Percentiles rank a stretch among this genome's conserved stretches.
These are phyloP conservation scores for Anoplophora glabripennis DNA, from an alignment of 1,140 invertebrate species.

Conservation along the genomic window DNA sequence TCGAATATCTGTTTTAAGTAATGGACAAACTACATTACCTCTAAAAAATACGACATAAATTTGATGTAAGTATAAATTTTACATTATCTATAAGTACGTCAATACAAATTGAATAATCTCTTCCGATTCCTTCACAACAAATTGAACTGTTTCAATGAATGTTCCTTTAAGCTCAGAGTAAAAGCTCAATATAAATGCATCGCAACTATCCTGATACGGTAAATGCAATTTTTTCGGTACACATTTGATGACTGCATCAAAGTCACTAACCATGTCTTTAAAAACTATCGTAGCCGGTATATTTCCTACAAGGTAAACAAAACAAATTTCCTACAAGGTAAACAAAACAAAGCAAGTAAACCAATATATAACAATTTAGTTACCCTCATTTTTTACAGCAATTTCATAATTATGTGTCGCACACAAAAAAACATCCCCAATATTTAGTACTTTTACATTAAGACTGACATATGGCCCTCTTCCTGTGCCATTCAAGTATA, in stretches of 20 bases:
- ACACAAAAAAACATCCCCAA: constrained; percentile 29
- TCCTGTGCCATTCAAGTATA: constrained; percentile 31
- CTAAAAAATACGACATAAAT: constrained; percentile 32
- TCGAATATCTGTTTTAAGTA: constrained; percentile 42
- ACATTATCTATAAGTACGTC: constrained; percentile 22
- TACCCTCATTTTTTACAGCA: constrained; percentile 23
- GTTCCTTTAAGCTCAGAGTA: constrained; percentile 26
- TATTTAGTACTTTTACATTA: constrained; percentile 29
- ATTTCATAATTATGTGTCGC: constrained; percentile 34
- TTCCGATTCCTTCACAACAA: constrained; percentile 33
- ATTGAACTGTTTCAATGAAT: constrained; percentile 38
- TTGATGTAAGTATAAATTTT: background rate
- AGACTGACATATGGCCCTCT: constrained; percentile 30
- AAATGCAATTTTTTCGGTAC: constrained; percentile 21
- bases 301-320: constrained; percentile 25
- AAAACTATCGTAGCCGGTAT: constrained; percentile 38
- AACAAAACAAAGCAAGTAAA: background rate
- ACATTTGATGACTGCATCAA: constrained; percentile 31
- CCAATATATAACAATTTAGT: background rate
- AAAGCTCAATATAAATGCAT: constrained; percentile 31
- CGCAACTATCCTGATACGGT: constrained; percentile 16
- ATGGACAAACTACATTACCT: constrained; percentile 48
- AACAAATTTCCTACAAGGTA: constrained; percentile 30
- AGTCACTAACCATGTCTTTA: constrained; percentile 16
- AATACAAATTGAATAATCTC: constrained; percentile 30